phyloP scores from a whole-genome alignment of 2,888 invertebrate species.

The Eupithecia tripunctaria region DNA sequence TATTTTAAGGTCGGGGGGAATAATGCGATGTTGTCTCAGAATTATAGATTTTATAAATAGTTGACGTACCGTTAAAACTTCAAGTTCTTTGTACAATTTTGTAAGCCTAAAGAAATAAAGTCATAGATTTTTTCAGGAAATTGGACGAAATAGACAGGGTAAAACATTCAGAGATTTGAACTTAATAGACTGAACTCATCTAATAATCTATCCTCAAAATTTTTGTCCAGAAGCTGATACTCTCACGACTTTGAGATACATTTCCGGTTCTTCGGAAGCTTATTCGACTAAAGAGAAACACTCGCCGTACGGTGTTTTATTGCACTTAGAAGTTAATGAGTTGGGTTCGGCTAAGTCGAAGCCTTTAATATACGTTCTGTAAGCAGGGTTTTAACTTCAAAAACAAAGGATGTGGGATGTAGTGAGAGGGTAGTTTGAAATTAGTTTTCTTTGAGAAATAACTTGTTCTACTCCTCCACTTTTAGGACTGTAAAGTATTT shows the following conservation, averaged over 20 bases:
- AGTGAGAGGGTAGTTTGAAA: slow-evolving; percentile 6
- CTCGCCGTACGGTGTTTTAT: slow-evolving; percentile 34
- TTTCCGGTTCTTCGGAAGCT: slow-evolving; percentile 37
- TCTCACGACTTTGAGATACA: slow-evolving; percentile 19
- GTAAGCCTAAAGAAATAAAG: no score
- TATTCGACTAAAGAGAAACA: slow-evolving; percentile 37
- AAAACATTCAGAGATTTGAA: no score
- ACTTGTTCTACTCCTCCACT: not conserved
- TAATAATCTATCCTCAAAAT: not conserved
- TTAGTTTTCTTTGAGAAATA: not conserved
- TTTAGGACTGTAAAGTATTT: not conserved
- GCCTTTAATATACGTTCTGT: slow-evolving; percentile 23
- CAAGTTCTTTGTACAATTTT: no score
- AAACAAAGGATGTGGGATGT: slow-evolving; percentile 4
- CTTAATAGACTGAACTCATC: no score
- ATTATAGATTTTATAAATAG: no score
- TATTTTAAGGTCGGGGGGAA: no score
- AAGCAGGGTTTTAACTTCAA: slow-evolving; percentile 13
- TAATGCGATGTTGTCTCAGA: no score
- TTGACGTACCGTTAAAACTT: no score
- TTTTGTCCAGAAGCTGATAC: slow-evolving; percentile 13
- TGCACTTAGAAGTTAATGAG: slow-evolving; percentile 38
- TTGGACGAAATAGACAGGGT: no score
- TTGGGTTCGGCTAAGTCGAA: slow-evolving; percentile 31
- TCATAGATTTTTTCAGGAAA: no score